Conservation (phyloP, 2,888 invertebrate genomes). For the Eupithecia pulchellata region DNA sequence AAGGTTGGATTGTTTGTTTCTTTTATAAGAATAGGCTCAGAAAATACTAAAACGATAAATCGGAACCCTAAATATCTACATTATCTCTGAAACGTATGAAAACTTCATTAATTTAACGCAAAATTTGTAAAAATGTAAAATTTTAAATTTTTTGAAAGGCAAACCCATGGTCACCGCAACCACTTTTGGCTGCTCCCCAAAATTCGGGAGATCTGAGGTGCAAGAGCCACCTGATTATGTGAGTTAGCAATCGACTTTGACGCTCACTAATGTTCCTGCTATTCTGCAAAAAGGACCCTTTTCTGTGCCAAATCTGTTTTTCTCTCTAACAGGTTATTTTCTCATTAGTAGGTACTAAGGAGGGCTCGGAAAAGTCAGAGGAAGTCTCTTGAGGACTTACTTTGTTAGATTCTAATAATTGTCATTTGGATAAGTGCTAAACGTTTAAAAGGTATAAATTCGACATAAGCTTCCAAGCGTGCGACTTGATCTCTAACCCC, state of each 20-base stretch:
- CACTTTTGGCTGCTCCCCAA: constrained; percentile 41
- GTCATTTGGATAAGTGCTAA: not conserved
- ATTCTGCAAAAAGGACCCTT: constrained; percentile 15
- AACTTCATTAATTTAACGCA: no score
- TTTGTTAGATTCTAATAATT: not conserved
- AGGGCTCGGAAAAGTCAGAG: not conserved
- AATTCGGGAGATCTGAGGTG: constrained; percentile 19
- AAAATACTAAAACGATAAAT: no score
- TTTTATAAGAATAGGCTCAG: no score
- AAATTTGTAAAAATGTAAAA: no score
- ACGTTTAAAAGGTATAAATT: not conserved
- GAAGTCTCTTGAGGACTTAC: not conserved
- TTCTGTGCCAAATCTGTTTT: constrained; percentile 5
- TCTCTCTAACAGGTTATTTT: not conserved
- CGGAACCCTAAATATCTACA: no score
- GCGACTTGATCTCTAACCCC: constrained; percentile 4
- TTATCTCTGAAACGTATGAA: no score
- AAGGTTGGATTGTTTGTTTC: no score
- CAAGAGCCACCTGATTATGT: constrained; percentile 41
- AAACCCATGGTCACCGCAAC: constrained; percentile 33
- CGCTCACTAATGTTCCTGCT: constrained; percentile 27
- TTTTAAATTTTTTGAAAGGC: no score
- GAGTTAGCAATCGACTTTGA: constrained; percentile 30
- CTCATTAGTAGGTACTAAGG: constrained; percentile 1
- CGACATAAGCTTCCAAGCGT: not conserved